A percentile compares a stretch with the other conserved stretches of the same genome.
Evolutionary conservation across 2,888 invertebrate genomes (phyloP).

Genomic region (Fragum whitleyi): DNA sequence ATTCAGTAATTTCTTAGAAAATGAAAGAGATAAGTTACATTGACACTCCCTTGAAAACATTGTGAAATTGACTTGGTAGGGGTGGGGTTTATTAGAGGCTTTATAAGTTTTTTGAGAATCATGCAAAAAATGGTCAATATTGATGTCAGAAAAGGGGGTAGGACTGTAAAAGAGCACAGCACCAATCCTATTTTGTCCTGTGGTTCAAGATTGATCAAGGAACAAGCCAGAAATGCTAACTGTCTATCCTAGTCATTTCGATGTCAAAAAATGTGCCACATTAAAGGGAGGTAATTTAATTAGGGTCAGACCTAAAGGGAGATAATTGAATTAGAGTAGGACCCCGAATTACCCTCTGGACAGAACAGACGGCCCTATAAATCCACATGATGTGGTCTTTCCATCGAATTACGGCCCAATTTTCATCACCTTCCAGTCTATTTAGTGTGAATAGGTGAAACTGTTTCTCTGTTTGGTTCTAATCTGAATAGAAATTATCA

Average conservation of each 20-base stretch:
- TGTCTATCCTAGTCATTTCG: not conserved
- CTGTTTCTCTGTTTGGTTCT: not conserved
- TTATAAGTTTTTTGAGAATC: no score
- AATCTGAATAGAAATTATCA: not conserved
- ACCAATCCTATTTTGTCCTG: no score
- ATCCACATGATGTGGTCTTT: not conserved
- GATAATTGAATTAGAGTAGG: not conserved
- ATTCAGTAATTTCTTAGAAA: no score
- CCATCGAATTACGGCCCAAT: conserved; percentile 3
- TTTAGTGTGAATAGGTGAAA: not conserved
- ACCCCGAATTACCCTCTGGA: conserved; percentile 6
- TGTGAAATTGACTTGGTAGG: no score
- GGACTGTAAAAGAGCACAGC: no score
- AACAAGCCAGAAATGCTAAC: no score
- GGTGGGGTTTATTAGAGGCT: no score
- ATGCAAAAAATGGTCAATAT: no score
- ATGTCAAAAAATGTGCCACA: not conserved
- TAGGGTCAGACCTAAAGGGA: conserved; percentile 13
- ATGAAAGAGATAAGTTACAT: no score
- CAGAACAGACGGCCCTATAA: conserved; percentile 13
- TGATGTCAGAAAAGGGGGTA: no score
- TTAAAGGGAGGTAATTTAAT: conserved; percentile 12
- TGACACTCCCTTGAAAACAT: no score
- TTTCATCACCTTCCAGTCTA: not conserved
- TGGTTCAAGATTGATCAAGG: no score